A percentile compares a stretch with the other conserved stretches of the same genome.
phyloP scores from a whole-genome alignment of 2,797 vertebrate genomes.

The Kryptolebias ocellatus region DNA sequence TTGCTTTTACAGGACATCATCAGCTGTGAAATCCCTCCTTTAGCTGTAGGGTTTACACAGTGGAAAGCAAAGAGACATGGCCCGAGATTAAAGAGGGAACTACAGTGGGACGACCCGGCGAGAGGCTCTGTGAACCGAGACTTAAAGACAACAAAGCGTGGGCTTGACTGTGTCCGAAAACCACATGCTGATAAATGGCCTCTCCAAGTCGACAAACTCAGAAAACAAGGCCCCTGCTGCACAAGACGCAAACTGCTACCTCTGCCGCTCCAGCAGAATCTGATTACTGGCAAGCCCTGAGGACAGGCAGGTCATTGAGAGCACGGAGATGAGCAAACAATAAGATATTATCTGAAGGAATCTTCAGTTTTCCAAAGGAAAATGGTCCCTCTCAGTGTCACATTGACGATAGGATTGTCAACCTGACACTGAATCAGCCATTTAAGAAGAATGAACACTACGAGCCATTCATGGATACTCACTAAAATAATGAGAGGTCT shows the following conservation, averaged over 20 bases:
- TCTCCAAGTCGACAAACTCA: conserved; percentile 74
- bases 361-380: conserved; percentile 88
- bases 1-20: neutral
- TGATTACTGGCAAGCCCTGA: conserved; percentile 81
- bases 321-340: conserved; percentile 86
- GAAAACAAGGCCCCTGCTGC: conserved; percentile 76
- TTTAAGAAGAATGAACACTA: conserved; percentile 89
- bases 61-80: conserved; percentile 51
- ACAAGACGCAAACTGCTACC: conserved; percentile 78
- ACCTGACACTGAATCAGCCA: conserved; percentile 90
- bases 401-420: conserved; percentile 87
- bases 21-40: conserved; percentile 23
- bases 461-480: conserved; percentile 81
- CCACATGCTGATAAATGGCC: conserved; percentile 77
- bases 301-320: conserved; percentile 88
- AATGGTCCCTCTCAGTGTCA: conserved; percentile 88
- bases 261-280: conserved; percentile 78
- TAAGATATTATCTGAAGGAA: conserved; percentile 89
- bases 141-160: conserved; percentile 71
- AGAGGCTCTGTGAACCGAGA: conserved; percentile 62
- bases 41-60: conserved; percentile 40
- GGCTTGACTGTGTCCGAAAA: conserved; percentile 73
- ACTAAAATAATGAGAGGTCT: conserved; percentile 86
- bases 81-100: conserved; percentile 61
- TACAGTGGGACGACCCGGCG: conserved; percentile 40